Conservation (phyloP, 2,113 vertebrate genomes). For the Gambusia holbrooki region DNA sequence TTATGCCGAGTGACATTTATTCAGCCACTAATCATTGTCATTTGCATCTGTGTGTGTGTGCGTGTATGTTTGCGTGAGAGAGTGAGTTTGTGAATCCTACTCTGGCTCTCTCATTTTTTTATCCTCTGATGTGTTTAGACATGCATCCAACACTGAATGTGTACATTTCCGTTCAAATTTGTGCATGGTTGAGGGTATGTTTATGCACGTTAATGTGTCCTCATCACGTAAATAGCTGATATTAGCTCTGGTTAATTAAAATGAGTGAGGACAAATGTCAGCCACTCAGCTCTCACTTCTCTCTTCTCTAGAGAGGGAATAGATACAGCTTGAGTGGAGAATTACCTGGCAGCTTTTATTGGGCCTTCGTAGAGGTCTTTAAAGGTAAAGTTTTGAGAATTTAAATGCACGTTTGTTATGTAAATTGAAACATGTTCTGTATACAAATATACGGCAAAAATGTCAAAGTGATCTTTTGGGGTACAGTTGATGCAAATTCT, state of each 20-base stretch:
- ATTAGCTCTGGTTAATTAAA: constrained; percentile 77
- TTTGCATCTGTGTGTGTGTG: constrained; percentile 24
- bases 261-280: constrained; percentile 73
- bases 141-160: background rate
- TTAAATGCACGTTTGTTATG: background rate
- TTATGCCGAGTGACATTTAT: constrained; percentile 71
- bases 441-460: background rate
- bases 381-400: background rate
- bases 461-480: background rate
- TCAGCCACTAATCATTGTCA: constrained; percentile 62
- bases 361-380: background rate
- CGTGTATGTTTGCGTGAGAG: constrained; percentile 25
- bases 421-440: background rate
- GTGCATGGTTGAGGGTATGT: constrained; percentile 30
- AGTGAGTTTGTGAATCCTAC: constrained; percentile 1
- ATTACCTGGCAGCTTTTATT: constrained; percentile 22
- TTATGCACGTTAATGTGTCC: constrained; percentile 42
- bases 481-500: constrained; percentile 25
- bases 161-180: background rate
- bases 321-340: constrained; percentile 42
- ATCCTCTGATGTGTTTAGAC: constrained; percentile 18
- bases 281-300: constrained; percentile 52
- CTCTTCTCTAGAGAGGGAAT: constrained; percentile 56
- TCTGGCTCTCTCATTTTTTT: constrained; percentile 12
- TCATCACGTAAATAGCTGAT: constrained; percentile 65